Evolutionary conservation across 2,797 vertebrate species (phyloP).

Genomic region (Morus bassanus): DNA sequence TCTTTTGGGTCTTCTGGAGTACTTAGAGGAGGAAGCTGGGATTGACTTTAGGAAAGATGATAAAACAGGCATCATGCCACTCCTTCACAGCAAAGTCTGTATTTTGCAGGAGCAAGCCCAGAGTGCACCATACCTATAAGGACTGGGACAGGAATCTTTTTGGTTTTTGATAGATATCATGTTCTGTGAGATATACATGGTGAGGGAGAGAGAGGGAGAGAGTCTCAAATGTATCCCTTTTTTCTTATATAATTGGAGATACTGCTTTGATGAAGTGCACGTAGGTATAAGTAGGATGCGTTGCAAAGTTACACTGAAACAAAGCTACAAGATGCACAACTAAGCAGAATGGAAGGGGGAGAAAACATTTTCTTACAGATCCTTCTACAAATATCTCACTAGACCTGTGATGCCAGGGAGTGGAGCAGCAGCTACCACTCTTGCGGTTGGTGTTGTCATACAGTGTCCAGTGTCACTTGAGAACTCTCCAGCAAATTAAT

Average conservation of each 20-base stretch:
- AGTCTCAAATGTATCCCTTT: fast-evolving
- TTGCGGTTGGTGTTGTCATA: background rate
- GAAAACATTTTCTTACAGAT: fast-evolving
- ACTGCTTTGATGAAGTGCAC: background rate
- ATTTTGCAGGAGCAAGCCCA: background rate
- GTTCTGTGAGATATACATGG: background rate
- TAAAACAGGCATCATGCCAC: background rate
- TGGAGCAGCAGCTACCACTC: background rate
- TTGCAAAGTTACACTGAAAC: background rate
- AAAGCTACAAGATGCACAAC: background rate
- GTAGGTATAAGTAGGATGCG: fast-evolving
- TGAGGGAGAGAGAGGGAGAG: background rate
- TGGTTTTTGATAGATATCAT: background rate
- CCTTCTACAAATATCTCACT: background rate
- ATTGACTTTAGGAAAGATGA: background rate
- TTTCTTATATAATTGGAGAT: background rate
- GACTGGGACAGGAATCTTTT: background rate
- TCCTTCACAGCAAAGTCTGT: background rate
- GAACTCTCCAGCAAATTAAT: background rate
- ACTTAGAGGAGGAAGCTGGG: background rate
- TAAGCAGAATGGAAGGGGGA: background rate
- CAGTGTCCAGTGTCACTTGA: too few species aligned
- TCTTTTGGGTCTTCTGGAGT: background rate
- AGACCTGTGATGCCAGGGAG: background rate
- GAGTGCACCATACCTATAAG: background rate